Evolutionary conservation across 1,140 invertebrate genomes (phyloP), one percentile per base, ranked within the genome.

Genomic region (Bicyclus anynana): DNA sequence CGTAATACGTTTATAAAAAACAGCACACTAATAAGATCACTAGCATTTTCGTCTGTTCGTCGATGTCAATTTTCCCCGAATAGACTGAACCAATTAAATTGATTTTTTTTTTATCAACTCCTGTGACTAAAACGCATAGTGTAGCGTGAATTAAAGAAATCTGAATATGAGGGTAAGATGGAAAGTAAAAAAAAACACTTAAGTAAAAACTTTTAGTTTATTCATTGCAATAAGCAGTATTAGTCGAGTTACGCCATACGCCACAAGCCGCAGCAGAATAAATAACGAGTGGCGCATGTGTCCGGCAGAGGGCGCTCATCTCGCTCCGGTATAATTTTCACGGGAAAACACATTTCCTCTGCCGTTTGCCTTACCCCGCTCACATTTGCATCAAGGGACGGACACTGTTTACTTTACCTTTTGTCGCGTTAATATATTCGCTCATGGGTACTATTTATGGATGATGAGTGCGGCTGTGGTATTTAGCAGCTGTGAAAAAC

Each of bases 261-360:
- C 10, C n/a, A 33, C 29, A 33, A 33, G n/a, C 29, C 29, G 29
- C 29, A 33, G 4, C 9, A 33, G 12, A 33, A 33, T 33, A 33
- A 33, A 33, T 33, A 40, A 10, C 17, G 14, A 40, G 17, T 40
- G 13, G 17, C 5, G 37, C 14, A 40, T 12, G 12, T 40, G 37
- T 40, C 13, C 37, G 14, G 37, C 6, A 18, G 13, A 40, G 29
- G 13, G 35, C 46, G 23, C 33, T 56, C 38, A 56, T 56, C 44
- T 49, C 53, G 53, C 16, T 20, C 33, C 35, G 40, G 53, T 40
- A 42, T 49, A 38, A 56, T 56, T 40, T 49, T 40, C 33, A 27
- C 14, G 18, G 40, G 35, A 37, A 52, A 51, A 50, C 37, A 52
- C 35, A 42, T 12, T 52, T 40, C 26, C 50, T 23, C 29, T 52